Percentiles rank a stretch among this genome's conserved stretches.
Conservation (phyloP, 2,113 vertebrate genomes). For the Pomatostomus ruficeps region DNA sequence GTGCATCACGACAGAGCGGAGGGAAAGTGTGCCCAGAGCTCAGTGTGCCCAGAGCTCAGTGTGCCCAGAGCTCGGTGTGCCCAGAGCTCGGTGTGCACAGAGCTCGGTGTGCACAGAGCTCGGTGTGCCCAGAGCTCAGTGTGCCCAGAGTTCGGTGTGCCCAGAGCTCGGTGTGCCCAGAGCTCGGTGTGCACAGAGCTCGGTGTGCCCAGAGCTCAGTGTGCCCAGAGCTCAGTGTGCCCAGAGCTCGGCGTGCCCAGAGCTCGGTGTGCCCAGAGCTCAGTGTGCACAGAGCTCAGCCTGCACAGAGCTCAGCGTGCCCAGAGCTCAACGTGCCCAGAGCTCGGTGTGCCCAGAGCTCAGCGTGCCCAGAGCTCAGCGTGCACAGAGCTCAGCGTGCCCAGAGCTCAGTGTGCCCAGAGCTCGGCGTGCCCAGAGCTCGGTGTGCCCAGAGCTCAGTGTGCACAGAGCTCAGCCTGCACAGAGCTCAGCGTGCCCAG, state of each 20-base stretch:
- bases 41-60: not conserved
- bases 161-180: not conserved
- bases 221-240: not conserved
- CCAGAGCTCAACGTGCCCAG: not conserved
- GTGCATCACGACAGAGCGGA: rapidly evolving
- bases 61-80: not conserved
- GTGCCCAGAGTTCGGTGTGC: too few species aligned
- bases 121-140: not conserved
- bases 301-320: not conserved
- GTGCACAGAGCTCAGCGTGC: not conserved
- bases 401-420: not conserved
- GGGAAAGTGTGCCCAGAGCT: not conserved
- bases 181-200: not conserved
- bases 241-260: not conserved
- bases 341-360: not conserved
- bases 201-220: not conserved
- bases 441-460: not conserved
- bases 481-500: not conserved
- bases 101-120: not conserved
- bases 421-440: not conserved
- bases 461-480: not conserved
- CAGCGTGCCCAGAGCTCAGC: not conserved
- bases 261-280: not conserved
- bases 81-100: too few species aligned
- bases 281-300: not conserved